Evolutionary conservation across 2,888 invertebrate genomes (phyloP).

Genomic region (Pristionchus maxplancki): DNA sequence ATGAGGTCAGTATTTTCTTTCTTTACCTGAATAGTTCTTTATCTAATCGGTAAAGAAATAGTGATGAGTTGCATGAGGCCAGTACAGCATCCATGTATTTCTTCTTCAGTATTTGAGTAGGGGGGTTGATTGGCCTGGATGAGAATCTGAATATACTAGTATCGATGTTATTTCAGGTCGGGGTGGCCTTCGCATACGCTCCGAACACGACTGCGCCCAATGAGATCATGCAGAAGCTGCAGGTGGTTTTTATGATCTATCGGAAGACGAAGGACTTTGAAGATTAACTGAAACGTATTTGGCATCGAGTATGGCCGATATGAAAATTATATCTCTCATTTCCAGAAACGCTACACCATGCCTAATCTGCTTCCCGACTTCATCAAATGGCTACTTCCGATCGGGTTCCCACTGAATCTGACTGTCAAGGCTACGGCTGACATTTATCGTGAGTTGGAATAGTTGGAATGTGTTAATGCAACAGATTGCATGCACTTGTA

Average conservation of each 20-base stretch:
- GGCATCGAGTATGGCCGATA: not conserved
- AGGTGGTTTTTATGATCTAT: slow-evolving; percentile 49
- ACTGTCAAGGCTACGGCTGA: not conserved
- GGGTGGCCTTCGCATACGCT: slow-evolving; percentile 65
- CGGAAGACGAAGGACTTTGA: too few relatives aligned
- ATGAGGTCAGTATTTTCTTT: slow-evolving; percentile 7
- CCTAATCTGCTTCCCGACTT: not conserved
- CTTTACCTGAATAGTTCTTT: too few relatives aligned
- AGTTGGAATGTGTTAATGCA: too few relatives aligned
- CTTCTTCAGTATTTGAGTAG: too few relatives aligned
- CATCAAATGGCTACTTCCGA: not conserved
- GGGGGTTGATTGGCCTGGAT: too few relatives aligned
- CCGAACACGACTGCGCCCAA: slow-evolving; percentile 60
- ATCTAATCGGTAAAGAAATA: too few relatives aligned
- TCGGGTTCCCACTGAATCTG: not conserved
- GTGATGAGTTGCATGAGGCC: too few relatives aligned
- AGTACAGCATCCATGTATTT: too few relatives aligned
- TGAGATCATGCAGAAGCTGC: slow-evolving; percentile 60
- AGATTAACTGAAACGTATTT: too few relatives aligned
- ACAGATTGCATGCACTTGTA: too few relatives aligned
- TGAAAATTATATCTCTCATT: too few relatives aligned
- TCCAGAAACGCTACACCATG: not conserved
- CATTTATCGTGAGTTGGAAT: too few relatives aligned
- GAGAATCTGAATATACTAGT: not conserved
- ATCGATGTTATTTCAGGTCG: slow-evolving; percentile 33